Conservation (phyloP, 2,888 invertebrate species). For the Clistopyga incitator region DNA sequence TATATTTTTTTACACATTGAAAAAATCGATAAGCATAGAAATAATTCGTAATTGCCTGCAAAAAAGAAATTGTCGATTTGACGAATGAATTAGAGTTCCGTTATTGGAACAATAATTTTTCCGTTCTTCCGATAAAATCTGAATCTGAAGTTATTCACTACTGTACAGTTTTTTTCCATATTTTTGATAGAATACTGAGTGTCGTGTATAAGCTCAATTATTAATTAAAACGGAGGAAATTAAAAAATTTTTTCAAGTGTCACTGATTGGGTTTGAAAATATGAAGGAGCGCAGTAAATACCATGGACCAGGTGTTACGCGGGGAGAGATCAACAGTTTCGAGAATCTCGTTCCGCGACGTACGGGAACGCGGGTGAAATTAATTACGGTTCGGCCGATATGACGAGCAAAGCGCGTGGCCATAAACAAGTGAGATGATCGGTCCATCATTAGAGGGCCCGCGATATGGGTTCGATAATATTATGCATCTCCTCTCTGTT, state of each 20-base stretch:
- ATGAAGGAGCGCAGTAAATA: neutral
- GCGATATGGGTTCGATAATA: constrained; percentile 76
- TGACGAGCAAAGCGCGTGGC: constrained; percentile 73
- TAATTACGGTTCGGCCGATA: constrained; percentile 77
- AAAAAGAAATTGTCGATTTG: neutral
- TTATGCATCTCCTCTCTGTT: constrained; percentile 73
- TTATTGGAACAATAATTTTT: neutral
- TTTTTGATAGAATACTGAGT: too few relatives aligned
- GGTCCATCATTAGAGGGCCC: constrained; percentile 77
- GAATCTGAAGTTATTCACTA: too few relatives aligned
- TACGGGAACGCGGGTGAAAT: constrained; percentile 76
- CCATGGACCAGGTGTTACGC: neutral
- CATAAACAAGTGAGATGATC: constrained; percentile 81
- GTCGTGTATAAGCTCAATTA: too few relatives aligned
- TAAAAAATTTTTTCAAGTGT: too few relatives aligned
- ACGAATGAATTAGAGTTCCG: neutral
- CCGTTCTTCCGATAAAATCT: neutral
- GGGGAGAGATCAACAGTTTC: constrained; percentile 25
- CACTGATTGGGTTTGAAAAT: neutral
- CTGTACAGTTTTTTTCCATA: too few relatives aligned
- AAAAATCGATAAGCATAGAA: too few relatives aligned
- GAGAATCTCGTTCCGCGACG: constrained; percentile 59
- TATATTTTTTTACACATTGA: too few relatives aligned
- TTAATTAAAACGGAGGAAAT: too few relatives aligned
- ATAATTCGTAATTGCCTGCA: too few relatives aligned